Evolutionary conservation across 2,797 vertebrate species (phyloP), one percentile per base, ranked within the genome.

Genomic region (Enteromius mattozi): DNA sequence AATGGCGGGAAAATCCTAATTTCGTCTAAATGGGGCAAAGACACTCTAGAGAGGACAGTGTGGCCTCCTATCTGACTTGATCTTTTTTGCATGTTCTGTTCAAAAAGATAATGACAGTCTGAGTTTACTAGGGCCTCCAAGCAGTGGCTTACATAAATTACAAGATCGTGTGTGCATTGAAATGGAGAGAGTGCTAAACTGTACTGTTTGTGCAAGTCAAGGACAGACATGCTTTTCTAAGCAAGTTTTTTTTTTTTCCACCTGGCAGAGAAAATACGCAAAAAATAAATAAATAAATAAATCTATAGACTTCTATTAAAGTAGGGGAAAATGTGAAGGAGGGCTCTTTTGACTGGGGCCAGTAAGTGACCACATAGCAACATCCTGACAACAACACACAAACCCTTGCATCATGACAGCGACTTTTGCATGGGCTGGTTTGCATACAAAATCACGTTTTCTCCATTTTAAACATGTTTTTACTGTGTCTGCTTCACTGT

Each of bases 1-100:
- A 40, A 84, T 72, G 59, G 30, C 7, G 70, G 56, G 71, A 33
- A 82, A 68, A 81, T 47, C 30, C 56, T 77, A 10, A n/a, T 51
- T 87, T 87, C 9, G 19, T 78, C 21, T 56, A 79, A 78, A 77
- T 74, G 59, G 74, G 86, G 45, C 33, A 81, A 85, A 79, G 24
- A 82, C 35, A 66, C 56, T 70, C 49, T 70, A 12, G 16, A 56
- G 14, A 66, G 35, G 45, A 81, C 82, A 35, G 61, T 37, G 35
- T 42, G 61, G 19, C 68, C 59, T 65, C 21, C 24, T 70, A 76
- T 77, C 45, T 82, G n/a, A 45, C 24, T 14, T 76, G 37, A 71
- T 35, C 61, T 69, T 63, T 75, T 80, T 30, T 56, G 56, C 27
- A 70, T 59, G 71, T 68, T 79, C 27, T 66, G 47, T 80, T 68